Conservation (phyloP, 2,113 vertebrate genomes). For the Callospermophilus lateralis region DNA sequence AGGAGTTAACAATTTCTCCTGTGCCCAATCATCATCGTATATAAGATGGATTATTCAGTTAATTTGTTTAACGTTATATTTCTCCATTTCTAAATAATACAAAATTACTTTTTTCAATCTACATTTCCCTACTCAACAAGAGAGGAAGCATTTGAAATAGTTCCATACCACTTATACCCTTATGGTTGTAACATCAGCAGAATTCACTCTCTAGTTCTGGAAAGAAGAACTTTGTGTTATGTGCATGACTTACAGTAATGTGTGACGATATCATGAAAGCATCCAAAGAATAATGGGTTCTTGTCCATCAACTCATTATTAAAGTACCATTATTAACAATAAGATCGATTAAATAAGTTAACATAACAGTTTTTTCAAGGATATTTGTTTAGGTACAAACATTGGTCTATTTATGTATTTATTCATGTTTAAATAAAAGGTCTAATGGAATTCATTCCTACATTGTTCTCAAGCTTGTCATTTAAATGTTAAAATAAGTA, state of each 20-base stretch:
- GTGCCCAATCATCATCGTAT: no score
- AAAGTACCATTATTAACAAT: not conserved
- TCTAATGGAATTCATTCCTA: not conserved
- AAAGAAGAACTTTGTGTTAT: not conserved
- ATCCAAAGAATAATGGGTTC: not conserved
- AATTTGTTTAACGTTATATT: not conserved
- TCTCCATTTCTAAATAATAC: not conserved
- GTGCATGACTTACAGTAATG: not conserved
- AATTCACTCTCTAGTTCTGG: not conserved
- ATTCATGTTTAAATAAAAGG: not conserved
- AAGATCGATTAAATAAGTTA: not conserved
- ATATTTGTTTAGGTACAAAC: not conserved
- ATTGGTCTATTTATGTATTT: not conserved
- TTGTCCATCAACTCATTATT: not conserved
- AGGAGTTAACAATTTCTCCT: not conserved
- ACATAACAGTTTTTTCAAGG: not conserved
- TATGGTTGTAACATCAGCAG: not conserved
- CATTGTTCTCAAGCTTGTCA: not conserved
- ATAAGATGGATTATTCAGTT: not conserved
- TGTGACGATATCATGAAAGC: not conserved
- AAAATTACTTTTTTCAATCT: not conserved
- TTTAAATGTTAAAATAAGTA: not conserved
- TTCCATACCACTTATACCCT: not conserved
- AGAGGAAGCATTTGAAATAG: not conserved
- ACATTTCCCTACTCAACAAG: not conserved